phyloP scores from a whole-genome alignment of 2,797 vertebrate genomes.

The Spheniscus humboldti region DNA sequence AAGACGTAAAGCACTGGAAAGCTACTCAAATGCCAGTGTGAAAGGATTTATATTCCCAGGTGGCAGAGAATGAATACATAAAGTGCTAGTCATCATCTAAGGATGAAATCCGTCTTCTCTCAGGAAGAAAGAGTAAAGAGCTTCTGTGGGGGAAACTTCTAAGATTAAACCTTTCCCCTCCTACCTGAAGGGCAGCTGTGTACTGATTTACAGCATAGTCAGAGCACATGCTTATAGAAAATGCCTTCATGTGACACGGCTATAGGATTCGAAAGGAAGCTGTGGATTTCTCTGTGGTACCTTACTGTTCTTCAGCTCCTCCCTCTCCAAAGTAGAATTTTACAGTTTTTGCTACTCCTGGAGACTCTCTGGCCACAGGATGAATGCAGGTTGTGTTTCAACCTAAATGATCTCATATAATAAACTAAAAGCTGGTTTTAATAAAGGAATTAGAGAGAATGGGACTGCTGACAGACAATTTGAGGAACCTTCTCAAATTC shows the following conservation, averaged over 20 bases:
- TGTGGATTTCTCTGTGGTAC: neutral
- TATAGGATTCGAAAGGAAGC: neutral
- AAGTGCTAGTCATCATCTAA: neutral
- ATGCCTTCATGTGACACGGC: neutral
- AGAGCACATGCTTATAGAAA: neutral
- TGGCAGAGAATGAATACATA: neutral
- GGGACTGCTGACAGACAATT: slow-evolving; percentile 25
- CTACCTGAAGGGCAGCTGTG: neutral
- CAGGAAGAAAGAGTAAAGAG: neutral
- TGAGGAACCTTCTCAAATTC: slow-evolving; percentile 30
- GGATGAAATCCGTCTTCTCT: neutral
- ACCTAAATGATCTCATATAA: slow-evolving; percentile 8
- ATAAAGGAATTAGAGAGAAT: slow-evolving; percentile 37
- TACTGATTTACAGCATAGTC: neutral
- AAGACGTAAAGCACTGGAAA: slow-evolving; percentile 4
- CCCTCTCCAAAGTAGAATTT: neutral
- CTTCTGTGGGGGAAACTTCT: neutral
- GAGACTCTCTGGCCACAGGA: neutral
- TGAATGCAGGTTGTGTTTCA: neutral
- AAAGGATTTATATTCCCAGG: slow-evolving; percentile 24
- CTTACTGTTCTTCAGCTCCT: neutral
- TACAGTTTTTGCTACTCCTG: neutral
- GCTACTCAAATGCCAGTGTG: neutral
- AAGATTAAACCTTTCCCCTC: neutral
- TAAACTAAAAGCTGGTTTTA: slow-evolving; percentile 21